Percentiles rank a stretch among this genome's conserved stretches.
These are phyloP conservation scores for Oceanodroma tethys DNA, from an alignment of 2,113 vertebrate genomes.

Conservation along the genomic window DNA sequence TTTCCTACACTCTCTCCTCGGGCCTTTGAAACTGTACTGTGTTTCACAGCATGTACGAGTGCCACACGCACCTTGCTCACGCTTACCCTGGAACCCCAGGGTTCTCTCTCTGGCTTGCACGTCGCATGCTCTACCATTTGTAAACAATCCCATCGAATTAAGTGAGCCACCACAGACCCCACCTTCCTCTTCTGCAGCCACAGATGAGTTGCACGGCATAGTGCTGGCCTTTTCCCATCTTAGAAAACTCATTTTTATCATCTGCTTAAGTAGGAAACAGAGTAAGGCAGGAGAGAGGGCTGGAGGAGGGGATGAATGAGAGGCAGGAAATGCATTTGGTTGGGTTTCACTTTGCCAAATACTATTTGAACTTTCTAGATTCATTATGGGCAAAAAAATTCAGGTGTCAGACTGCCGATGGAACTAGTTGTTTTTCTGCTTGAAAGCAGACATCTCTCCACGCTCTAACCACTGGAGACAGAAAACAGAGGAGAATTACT, in stretches of 20 bases:
- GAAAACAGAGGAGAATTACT: neutral
- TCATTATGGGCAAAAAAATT: neutral
- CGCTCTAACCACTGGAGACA: neutral
- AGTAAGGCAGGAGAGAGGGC: neutral
- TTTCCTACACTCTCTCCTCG: neutral
- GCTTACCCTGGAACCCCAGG: neutral
- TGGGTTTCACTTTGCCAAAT: neutral
- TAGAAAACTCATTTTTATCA: neutral
- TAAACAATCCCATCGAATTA: neutral
- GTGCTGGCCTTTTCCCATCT: neutral
- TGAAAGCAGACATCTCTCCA: neutral
- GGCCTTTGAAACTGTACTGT: neutral
- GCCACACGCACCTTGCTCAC: accelerated
- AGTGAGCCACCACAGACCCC: neutral
- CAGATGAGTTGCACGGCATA: neutral
- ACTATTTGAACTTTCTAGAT: neutral
- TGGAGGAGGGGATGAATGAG: neutral
- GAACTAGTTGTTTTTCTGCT: neutral
- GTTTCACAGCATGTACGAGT: neutral
- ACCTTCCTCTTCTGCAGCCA: neutral
- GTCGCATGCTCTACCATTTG: accelerated
- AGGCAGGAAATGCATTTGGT: neutral
- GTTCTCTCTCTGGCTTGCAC: neutral
- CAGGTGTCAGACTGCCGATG: neutral
- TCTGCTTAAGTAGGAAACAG: neutral